A percentile compares a stretch with the other conserved stretches of the same genome.
These are phyloP conservation scores for Eulemur rufifrons DNA, from an alignment of 2,113 vertebrate species.

Conservation along the genomic window DNA sequence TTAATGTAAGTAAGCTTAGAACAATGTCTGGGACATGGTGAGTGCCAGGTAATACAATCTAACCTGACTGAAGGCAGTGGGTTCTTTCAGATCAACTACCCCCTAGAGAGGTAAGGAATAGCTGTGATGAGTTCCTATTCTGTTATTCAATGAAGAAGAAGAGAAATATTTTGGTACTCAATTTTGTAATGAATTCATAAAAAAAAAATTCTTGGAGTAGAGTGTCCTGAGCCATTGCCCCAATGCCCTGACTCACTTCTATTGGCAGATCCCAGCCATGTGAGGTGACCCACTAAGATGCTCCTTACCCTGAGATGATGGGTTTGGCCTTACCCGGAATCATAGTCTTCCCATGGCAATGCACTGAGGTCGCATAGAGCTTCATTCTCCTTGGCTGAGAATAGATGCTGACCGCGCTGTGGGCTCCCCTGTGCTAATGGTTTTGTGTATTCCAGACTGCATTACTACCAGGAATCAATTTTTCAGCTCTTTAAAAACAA, in stretches of 20 bases:
- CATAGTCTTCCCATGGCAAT: not conserved
- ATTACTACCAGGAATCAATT: constrained; percentile 63
- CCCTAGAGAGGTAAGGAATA: not conserved
- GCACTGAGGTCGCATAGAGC: not conserved
- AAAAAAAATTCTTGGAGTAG: not conserved
- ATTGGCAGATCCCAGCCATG: not conserved
- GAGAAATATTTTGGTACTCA: not conserved
- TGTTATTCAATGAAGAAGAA: not conserved
- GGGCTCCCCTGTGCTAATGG: constrained; percentile 50
- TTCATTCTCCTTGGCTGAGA: constrained; percentile 26
- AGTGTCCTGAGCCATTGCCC: not conserved
- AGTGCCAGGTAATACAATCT: not conserved
- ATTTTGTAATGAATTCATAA: not conserved
- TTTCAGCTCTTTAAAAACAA: constrained; percentile 63
- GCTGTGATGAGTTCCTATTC: not conserved
- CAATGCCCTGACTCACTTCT: not conserved
- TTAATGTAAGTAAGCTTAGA: not conserved
- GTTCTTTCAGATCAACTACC: not conserved
- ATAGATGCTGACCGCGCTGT: not conserved
- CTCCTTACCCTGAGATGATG: not conserved
- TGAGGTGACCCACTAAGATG: not conserved
- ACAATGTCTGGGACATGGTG: not conserved
- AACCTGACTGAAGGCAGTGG: not conserved
- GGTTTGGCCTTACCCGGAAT: not conserved
- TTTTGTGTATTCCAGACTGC: constrained; percentile 31